Base-by-base conservation (phyloP, 2,113 vertebrate species). In the Jacana jacana region DNA sequence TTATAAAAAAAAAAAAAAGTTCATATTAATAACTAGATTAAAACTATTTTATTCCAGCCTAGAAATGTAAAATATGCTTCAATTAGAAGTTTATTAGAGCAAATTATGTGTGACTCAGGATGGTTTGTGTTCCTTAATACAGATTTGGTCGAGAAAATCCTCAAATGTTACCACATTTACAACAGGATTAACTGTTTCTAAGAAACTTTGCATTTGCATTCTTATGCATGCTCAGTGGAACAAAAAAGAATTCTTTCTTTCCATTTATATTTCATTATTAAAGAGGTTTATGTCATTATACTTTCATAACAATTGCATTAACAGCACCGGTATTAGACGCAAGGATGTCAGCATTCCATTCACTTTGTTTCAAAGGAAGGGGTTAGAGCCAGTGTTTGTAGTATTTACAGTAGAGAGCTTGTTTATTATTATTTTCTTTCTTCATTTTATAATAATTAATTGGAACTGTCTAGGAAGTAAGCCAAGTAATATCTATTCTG, bases 361-460 rank as follows among this genome's bases (percentile, higher is more conserved):
- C 6, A n/a, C 31, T 33, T 42, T 71, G 15, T 30, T 92, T 92
- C 54, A 84, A 86, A 88, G 69, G 52, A 79, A 81, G 49, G 28
- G n/a, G 35, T 71, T 94, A 65, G 46, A 82, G 52, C 1, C 33
- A 58, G 24, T 49, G 30, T 48, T 69, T 78, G 31, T 17, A 85
- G 28, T 13, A 82, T 24, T 66, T 73, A 75, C 54, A 25, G 81
- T 60, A 87, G 9, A 86, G 6, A 71, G 24, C 17, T 22, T 35
- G 81, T 28, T 35, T 69, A 35, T 31, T 80, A 58, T 65, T 31
- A 17, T 52, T 90, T 71, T n/a, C 17, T 22, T 55, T 95, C 24
- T 91, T 96, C 30, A 77, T 88, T 96, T 96, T 86, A 54, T 79
- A 92, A 79, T n/a, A 94, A 97, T 96, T 93, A 97, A 84, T 72